Conservation (phyloP, 2,888 invertebrate genomes). For the Bugulina stolonifera region DNA sequence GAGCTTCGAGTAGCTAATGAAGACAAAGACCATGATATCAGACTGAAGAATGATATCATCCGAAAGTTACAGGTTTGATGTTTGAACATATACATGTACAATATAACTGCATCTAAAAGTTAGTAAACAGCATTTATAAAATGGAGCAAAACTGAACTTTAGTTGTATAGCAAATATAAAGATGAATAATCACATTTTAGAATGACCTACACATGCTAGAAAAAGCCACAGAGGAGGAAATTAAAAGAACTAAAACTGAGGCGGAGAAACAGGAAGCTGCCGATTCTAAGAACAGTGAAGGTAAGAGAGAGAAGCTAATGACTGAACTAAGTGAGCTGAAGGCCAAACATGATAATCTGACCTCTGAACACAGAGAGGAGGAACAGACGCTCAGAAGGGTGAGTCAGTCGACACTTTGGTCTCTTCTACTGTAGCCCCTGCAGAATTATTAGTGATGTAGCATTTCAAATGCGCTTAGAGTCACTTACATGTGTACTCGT, state of each 20-base stretch:
- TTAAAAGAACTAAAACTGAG: slow-evolving; percentile 46
- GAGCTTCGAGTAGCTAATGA: slow-evolving; percentile 45
- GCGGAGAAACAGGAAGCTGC: slow-evolving; percentile 52
- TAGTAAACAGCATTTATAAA: neutral
- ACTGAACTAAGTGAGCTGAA: slow-evolving; percentile 44
- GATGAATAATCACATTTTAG: slow-evolving; percentile 38
- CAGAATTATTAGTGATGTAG: too few relatives aligned
- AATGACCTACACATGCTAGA: slow-evolving; percentile 50
- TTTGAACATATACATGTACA: neutral
- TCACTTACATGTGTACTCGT: too few relatives aligned
- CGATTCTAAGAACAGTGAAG: slow-evolving; percentile 51
- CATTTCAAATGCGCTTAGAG: too few relatives aligned
- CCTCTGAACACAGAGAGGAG: slow-evolving; percentile 46
- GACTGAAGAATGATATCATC: slow-evolving; percentile 51
- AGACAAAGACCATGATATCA: slow-evolving; percentile 51
- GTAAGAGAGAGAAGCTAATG: slow-evolving; percentile 43
- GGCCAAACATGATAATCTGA: slow-evolving; percentile 43
- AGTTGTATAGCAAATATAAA: too few relatives aligned
- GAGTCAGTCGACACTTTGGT: too few relatives aligned
- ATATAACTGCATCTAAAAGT: too few relatives aligned
- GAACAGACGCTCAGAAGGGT: slow-evolving; percentile 49
- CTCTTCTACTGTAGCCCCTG: too few relatives aligned
- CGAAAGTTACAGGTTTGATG: slow-evolving; percentile 32
- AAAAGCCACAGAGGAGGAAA: slow-evolving; percentile 50
- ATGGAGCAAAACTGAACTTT: neutral